A percentile compares a stretch with the other conserved stretches of the same genome.
Evolutionary conservation across 1,140 invertebrate species (phyloP).

Genomic region (Grapholita molesta): DNA sequence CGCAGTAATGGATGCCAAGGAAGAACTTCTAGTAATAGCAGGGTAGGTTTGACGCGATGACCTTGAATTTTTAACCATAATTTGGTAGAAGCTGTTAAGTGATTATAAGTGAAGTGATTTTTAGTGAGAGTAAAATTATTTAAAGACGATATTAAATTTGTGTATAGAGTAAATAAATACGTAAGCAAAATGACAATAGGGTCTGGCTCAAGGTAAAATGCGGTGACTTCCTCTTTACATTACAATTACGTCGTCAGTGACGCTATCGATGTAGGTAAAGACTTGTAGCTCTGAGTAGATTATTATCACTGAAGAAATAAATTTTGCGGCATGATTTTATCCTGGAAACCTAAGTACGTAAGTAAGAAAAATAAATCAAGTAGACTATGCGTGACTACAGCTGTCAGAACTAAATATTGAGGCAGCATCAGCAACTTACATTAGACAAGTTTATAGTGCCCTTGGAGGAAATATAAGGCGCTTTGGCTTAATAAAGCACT

Average conservation of each 20-base stretch:
- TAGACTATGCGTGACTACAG: too few relatives aligned
- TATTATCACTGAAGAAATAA: background rate
- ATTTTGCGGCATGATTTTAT: background rate
- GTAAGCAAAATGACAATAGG: too few relatives aligned
- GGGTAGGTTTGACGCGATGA: constrained; percentile 43
- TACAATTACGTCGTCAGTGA: background rate
- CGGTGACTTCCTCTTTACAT: background rate
- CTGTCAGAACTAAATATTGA: too few relatives aligned
- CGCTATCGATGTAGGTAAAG: background rate
- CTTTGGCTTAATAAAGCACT: too few relatives aligned
- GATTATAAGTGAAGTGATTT: background rate
- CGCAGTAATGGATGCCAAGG: constrained; percentile 42
- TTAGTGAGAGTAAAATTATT: background rate
- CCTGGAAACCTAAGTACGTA: background rate
- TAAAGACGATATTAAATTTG: background rate
- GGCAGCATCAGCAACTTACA: too few relatives aligned
- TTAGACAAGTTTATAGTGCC: too few relatives aligned
- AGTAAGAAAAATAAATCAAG: too few relatives aligned
- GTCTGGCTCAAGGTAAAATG: background rate
- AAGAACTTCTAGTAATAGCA: constrained; percentile 51
- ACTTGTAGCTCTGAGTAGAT: background rate
- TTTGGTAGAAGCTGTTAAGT: background rate
- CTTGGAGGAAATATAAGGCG: too few relatives aligned
- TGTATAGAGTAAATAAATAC: background rate
- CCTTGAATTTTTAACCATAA: background rate